A percentile compares a stretch with the other conserved stretches of the same genome.
Conservation (phyloP, 1,140 invertebrate species). For the Euschistus heros region DNA sequence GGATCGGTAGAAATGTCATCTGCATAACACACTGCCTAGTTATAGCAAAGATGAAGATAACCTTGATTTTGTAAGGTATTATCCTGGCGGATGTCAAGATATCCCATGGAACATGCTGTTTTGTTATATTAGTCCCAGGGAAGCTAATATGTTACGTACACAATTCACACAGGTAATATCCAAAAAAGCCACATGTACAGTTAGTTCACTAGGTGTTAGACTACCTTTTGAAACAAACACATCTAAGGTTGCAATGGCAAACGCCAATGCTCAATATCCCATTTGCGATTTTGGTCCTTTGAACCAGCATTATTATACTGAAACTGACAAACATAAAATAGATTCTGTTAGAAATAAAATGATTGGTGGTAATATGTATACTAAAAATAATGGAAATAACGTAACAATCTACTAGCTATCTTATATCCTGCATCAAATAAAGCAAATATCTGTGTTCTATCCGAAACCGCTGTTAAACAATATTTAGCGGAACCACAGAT, state of each 20-base stretch:
- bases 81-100: neutral
- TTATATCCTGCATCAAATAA: neutral
- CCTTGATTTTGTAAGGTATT: neutral
- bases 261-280: constrained; percentile 14
- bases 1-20: neutral
- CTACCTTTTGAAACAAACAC: too few species aligned
- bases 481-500: neutral
- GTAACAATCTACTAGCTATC: neutral
- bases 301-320: neutral
- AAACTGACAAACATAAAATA: neutral
- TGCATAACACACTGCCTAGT: neutral
- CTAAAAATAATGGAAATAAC: neutral
- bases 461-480: neutral
- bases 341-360: neutral
- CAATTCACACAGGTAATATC: neutral
- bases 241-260: constrained; percentile 36
- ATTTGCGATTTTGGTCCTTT: neutral
- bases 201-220: constrained; percentile 28
- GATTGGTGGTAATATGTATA: neutral
- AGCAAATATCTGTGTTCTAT: neutral
- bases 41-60: neutral
- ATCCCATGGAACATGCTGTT: constrained; percentile 22
- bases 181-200: neutral
- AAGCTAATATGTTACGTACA: constrained; percentile 29
- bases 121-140: constrained; percentile 18